Evolutionary conservation across 1,140 invertebrate genomes (phyloP).

Genomic region (Psix sp.): DNA sequence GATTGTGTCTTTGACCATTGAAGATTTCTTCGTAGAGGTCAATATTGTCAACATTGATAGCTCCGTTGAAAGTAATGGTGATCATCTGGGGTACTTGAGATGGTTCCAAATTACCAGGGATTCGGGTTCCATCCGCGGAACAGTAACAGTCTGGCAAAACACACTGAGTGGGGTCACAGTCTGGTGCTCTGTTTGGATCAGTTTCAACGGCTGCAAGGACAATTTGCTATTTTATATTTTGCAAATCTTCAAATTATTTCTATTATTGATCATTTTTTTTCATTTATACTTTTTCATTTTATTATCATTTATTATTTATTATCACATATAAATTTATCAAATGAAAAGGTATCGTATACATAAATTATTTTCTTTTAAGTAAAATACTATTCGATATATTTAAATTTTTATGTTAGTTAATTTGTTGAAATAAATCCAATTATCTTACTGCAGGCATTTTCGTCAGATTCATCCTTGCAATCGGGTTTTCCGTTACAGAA

Average conservation of each 20-base stretch:
- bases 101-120: conserved; percentile 88
- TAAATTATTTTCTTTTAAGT: no score
- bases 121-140: conserved; percentile 93
- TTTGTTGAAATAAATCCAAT: background rate
- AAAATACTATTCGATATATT: background rate
- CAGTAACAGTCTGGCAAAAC: conserved; percentile 95
- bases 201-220: conserved; percentile 85
- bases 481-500: conserved; percentile 95
- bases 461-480: conserved; percentile 95
- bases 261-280: no score
- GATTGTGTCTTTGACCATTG: conserved; percentile 92
- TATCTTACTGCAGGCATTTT: conserved; percentile 94
- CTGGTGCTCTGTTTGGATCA: conserved; percentile 91
- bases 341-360: no score
- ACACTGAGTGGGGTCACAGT: conserved; percentile 93
- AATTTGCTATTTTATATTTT: background rate
- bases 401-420: background rate
- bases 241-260: no score
- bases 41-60: conserved; percentile 97
- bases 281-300: no score
- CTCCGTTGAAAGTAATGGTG: conserved; percentile 97
- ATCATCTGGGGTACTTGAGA: conserved; percentile 96
- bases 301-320: no score
- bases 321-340: no score
- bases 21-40: conserved; percentile 96